phyloP scores from a whole-genome alignment of 2,888 invertebrate species.

The Rhingia rostrata region DNA sequence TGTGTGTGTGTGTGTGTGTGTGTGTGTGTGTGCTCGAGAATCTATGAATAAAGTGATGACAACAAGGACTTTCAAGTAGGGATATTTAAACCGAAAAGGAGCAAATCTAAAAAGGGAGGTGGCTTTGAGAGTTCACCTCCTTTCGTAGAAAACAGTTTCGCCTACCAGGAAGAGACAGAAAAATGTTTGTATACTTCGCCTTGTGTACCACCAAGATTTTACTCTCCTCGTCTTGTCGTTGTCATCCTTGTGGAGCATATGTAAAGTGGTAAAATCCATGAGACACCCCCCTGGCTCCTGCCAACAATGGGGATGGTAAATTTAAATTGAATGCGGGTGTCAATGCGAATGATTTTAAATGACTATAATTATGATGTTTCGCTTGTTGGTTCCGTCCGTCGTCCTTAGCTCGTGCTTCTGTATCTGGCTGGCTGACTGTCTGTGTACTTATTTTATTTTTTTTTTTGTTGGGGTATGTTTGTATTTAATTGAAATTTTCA shows the following conservation, averaged over 20 bases:
- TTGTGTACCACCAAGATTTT: background rate
- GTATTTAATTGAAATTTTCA: background rate
- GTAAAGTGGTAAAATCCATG: slow-evolving; percentile 19
- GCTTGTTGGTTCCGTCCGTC: slow-evolving; percentile 32
- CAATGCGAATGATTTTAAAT: slow-evolving; percentile 72
- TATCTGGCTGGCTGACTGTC: background rate
- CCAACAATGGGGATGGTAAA: slow-evolving; percentile 56
- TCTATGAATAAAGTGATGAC: no score
- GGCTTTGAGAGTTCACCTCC: slow-evolving; percentile 7
- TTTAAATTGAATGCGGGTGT: slow-evolving; percentile 69
- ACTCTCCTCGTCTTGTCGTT: background rate
- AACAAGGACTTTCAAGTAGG: background rate
- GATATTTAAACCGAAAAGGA: background rate
- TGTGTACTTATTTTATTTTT: slow-evolving; percentile 40
- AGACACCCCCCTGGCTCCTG: slow-evolving; percentile 18
- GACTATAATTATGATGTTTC: slow-evolving; percentile 67
- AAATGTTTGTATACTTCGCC: background rate
- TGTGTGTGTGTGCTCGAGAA: background rate
- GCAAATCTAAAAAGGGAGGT: slow-evolving; percentile 9
- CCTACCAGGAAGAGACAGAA: no score
- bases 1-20: slow-evolving; percentile 7
- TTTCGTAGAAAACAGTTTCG: background rate
- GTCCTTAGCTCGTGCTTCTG: background rate
- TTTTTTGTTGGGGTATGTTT: background rate
- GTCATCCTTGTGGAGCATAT: slow-evolving; percentile 2